Evolutionary conservation across 2,797 vertebrate species (phyloP), one percentile per base, ranked within the genome.

Genomic region (Myoxocephalus aenaeus): DNA sequence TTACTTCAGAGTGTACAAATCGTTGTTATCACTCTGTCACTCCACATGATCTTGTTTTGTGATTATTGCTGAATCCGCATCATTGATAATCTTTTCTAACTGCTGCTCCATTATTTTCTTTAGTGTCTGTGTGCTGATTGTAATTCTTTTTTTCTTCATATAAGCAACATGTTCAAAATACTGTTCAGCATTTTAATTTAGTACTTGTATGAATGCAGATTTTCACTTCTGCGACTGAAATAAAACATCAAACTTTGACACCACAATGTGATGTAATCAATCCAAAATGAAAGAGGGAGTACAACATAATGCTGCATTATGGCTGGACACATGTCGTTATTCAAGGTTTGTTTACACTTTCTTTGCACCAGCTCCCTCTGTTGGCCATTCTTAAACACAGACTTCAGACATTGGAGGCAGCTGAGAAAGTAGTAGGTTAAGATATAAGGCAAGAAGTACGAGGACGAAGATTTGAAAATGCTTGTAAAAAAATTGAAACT

Each of bases 141-240:
- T 65, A 25, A 74, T 72, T 46, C 48, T 74, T 65, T 63, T 73
- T 83, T 80, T 82, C 40, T 76, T 70, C 64, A 80, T 73, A 59
- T 56, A 74, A 66, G 27, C 70, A 75, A 61, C 5, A 32, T 75
- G 68, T 76, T 75, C n/a, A 65, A 61, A 71, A 73, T 87, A 76
- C 53, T 80, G 57, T 72, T 71, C 66, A 72, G 73, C 32, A 32
- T 90, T 90, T 83, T 12, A 13, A 85, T 86, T 80, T 62, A 81
- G 71, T 80, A 75, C 89, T 91, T 89, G 80, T 91, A 87, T 92
- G 78, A 86, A 89, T 89, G 79, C 85, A 89, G 79, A 72, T 91
- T 91, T 89, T 87, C 72, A 83, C 87, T 90, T 85, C 78, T 58
- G 65, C 75, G 77, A 92, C 80, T 88, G 77, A 92, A 91, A 93